These are phyloP conservation scores for Apodemia zela DNA, from an alignment of 2,888 invertebrate species.

Conservation along the genomic window DNA sequence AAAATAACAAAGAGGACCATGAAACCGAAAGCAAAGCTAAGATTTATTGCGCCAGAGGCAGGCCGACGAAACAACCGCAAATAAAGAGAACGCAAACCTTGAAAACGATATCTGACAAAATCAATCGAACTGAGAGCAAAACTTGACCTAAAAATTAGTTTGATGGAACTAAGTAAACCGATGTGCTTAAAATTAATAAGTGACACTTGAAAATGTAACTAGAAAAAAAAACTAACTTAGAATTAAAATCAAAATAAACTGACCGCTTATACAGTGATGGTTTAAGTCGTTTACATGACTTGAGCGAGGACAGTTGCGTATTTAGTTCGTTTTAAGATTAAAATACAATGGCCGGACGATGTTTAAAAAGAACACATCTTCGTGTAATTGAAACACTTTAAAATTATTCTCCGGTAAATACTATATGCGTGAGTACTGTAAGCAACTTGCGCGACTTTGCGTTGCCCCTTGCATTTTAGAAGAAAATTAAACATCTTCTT, in stretches of 20 bases:
- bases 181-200: background rate
- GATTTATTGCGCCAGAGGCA: constrained; percentile 72
- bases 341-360: background rate
- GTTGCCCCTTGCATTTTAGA: no score
- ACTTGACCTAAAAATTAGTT: constrained; percentile 74
- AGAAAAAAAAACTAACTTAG: no score
- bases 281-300: background rate
- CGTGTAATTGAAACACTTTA: no score
- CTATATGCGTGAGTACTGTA: no score
- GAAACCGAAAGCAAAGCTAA: constrained; percentile 67
- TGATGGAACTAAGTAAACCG: constrained; percentile 50
- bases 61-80: constrained; percentile 75
- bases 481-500: no score
- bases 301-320: background rate
- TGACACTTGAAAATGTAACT: no score
- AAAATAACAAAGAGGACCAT: constrained; percentile 71
- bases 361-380: no score
- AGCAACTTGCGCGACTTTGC: no score
- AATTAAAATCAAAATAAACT: no score
- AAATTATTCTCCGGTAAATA: no score
- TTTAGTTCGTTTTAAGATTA: background rate
- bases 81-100: constrained; percentile 79
- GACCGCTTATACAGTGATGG: background rate
- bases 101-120: constrained; percentile 77
- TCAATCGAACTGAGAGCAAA: constrained; percentile 74